Evolutionary conservation across 2,888 invertebrate species (phyloP).

Genomic region (Acanthosepion lycidas): DNA sequence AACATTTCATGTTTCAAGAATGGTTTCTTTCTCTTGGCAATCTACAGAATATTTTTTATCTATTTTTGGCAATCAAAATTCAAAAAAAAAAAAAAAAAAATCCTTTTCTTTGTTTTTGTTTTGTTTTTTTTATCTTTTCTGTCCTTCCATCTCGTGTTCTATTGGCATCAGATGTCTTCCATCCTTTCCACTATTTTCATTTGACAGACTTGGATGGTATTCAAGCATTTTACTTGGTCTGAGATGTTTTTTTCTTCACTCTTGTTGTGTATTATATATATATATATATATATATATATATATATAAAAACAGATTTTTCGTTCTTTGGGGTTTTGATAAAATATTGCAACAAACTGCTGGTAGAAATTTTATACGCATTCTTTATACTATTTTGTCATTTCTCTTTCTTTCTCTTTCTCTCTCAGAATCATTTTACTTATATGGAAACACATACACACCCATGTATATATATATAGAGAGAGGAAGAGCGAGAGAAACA

Average conservation of each 20-base stretch:
- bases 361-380: not conserved
- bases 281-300: slow-evolving; percentile 20
- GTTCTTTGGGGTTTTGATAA: not conserved
- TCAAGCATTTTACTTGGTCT: slow-evolving; percentile 33
- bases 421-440: not conserved
- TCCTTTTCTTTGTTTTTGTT: not conserved
- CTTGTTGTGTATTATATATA: not conserved
- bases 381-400: not conserved
- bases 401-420: not conserved
- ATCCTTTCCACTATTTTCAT: slow-evolving; percentile 1
- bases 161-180: slow-evolving; percentile 33
- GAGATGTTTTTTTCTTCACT: not conserved
- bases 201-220: slow-evolving; percentile 8
- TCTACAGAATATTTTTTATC: slow-evolving; percentile 11
- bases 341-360: not conserved
- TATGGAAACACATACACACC: not conserved
- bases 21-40: slow-evolving; percentile 33
- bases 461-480: not conserved
- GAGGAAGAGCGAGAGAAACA: not conserved
- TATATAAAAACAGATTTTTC: not conserved
- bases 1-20: slow-evolving; percentile 8
- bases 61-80: slow-evolving; percentile 20
- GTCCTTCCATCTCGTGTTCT: not conserved
- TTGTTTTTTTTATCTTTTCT: not conserved
- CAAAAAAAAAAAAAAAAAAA: not conserved